These are phyloP conservation scores for Nemopilema nomurai DNA, from an alignment of 30 jellyfish, hydroid and myxozoan genomes.

Conservation along the genomic window DNA sequence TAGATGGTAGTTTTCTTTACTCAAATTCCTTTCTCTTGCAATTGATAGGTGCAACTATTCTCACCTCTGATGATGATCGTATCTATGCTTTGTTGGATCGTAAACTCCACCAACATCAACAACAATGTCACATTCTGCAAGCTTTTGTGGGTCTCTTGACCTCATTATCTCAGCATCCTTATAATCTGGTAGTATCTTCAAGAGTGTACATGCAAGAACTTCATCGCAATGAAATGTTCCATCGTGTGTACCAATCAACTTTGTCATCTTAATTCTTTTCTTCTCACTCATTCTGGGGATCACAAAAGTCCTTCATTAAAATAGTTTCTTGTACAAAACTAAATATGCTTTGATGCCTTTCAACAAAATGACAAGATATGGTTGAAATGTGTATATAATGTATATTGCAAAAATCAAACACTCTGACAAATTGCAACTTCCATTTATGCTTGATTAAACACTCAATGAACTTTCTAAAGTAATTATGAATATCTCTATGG, in stretches of 20 bases:
- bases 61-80: slow-evolving; percentile 98
- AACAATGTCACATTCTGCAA: slow-evolving; percentile 88
- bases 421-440: too few relatives aligned
- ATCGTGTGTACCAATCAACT: slow-evolving; percentile 94
- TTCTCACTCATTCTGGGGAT: slow-evolving; percentile 7
- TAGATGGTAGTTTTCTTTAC: too few relatives aligned
- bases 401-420: too few relatives aligned
- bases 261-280: slow-evolving; percentile 42
- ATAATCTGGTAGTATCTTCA: slow-evolving; percentile 80
- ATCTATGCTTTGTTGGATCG: slow-evolving; percentile 71
- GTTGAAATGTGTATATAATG: too few relatives aligned
- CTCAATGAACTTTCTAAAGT: too few relatives aligned
- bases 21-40: too few relatives aligned
- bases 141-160: slow-evolving; percentile 70
- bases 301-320: not conserved
- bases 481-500: too few relatives aligned
- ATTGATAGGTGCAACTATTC: too few relatives aligned
- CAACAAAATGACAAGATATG: not conserved
- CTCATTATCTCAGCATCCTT: slow-evolving; percentile 84
- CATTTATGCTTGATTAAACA: too few relatives aligned
- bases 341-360: too few relatives aligned
- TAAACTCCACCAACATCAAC: slow-evolving; percentile 99
- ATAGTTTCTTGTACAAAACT: too few relatives aligned
- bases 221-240: slow-evolving; percentile 99
- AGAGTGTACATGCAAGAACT: slow-evolving; percentile 87